These are phyloP conservation scores for Sylvilagus bachmani DNA, from an alignment of 2,113 vertebrate species.

Conservation along the genomic window DNA sequence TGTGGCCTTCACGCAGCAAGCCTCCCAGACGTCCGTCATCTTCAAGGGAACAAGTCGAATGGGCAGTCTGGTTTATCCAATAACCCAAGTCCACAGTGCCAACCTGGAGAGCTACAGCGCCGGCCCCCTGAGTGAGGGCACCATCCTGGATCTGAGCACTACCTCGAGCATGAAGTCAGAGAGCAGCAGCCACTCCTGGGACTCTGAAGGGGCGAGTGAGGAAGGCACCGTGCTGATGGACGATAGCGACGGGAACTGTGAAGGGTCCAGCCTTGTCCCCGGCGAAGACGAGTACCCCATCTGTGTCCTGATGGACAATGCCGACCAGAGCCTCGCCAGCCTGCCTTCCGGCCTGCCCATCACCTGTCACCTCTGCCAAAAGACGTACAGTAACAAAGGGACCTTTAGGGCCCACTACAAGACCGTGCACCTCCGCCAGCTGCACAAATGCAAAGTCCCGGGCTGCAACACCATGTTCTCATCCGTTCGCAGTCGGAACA, in stretches of 20 bases:
- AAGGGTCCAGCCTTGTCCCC: conserved; percentile 86
- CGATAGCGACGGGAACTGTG: conserved; percentile 95
- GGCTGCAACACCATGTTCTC: conserved; percentile 97
- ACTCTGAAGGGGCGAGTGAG: conserved; percentile 95
- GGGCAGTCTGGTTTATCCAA: conserved; percentile 94
- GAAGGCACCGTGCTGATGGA: conserved; percentile 90
- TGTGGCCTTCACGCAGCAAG: conserved; percentile 87
- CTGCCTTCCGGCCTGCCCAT: conserved; percentile 92
- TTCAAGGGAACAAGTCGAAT: conserved; percentile 94
- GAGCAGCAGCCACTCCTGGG: conserved; percentile 93
- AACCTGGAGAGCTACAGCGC: conserved; percentile 85
- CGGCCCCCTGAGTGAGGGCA: conserved; percentile 88
- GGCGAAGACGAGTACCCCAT: conserved; percentile 88
- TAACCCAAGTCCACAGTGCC: conserved; percentile 90
- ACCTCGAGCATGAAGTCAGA: conserved; percentile 91
- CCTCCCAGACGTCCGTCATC: conserved; percentile 94
- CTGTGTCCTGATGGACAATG: conserved; percentile 87
- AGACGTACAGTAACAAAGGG: conserved; percentile 98
- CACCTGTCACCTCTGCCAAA: conserved; percentile 97
- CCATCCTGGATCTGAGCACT: conserved; percentile 96
- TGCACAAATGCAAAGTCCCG: conserved; percentile 97
- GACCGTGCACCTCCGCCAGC: conserved; percentile 96
- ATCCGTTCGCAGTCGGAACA: conserved; percentile 96
- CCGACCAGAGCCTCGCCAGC: conserved; percentile 86
- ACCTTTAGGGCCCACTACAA: conserved; percentile 99